Conservation (phyloP, 2,888 invertebrate genomes). For the Megastigmus dorsalis region DNA sequence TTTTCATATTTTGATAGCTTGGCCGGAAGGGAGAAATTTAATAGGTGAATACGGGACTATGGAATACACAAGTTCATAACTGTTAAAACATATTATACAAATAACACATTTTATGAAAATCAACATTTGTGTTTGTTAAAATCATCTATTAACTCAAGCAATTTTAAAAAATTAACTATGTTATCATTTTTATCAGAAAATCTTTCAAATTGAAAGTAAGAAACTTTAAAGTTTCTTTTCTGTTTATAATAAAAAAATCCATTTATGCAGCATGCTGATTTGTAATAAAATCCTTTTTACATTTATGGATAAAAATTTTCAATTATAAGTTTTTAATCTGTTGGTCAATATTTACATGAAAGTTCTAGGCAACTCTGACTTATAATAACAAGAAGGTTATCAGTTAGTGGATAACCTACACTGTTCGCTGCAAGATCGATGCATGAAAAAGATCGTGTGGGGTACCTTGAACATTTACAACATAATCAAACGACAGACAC, state of each 20-base stretch:
- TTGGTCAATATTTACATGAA: slow-evolving; percentile 13
- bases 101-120: slow-evolving; percentile 27
- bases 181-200: slow-evolving; percentile 6
- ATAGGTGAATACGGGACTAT: slow-evolving; percentile 13
- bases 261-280: too few species aligned
- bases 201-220: background rate
- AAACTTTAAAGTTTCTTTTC: background rate
- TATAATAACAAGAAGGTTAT: slow-evolving; percentile 62
- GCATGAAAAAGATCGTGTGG: slow-evolving; percentile 56
- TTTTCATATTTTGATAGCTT: slow-evolving; percentile 62
- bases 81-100: slow-evolving; percentile 23
- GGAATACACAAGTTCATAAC: slow-evolving; percentile 21
- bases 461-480: slow-evolving; percentile 46
- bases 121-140: slow-evolving; percentile 13
- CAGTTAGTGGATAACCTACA: slow-evolving; percentile 60
- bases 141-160: slow-evolving; percentile 40
- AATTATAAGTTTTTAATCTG: background rate
- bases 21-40: slow-evolving; percentile 52
- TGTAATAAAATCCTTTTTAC: too few species aligned
- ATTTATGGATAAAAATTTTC: too few species aligned
- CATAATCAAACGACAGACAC: slow-evolving; percentile 22
- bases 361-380: slow-evolving; percentile 29
- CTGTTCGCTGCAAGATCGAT: slow-evolving; percentile 55
- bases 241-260: background rate
- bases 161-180: slow-evolving; percentile 15